These are phyloP conservation scores for Peromyscus leucopus DNA, from an alignment of 2,113 vertebrate species.

Conservation along the genomic window DNA sequence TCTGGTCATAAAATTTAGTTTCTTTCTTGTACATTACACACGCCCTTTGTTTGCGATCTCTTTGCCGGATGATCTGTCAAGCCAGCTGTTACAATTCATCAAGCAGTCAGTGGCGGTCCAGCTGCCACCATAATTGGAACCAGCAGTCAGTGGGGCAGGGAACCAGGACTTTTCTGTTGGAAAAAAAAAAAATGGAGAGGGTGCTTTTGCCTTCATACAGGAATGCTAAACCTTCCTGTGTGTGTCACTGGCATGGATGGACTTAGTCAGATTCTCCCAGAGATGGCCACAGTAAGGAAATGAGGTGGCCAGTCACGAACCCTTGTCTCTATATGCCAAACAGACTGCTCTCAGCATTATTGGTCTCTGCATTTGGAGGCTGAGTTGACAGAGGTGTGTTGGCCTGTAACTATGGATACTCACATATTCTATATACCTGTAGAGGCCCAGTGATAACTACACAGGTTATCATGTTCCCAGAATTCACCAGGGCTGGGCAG, in stretches of 20 bases:
- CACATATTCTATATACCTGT: not conserved
- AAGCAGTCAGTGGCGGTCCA: not conserved
- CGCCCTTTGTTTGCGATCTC: slow-evolving; percentile 19
- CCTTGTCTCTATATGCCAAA: not conserved
- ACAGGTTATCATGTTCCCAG: not conserved
- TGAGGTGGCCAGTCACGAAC: too few species aligned
- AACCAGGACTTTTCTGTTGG: not conserved
- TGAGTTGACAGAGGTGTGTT: not conserved
- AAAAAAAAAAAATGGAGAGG: not conserved
- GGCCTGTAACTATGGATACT: not conserved
- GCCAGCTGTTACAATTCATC: slow-evolving; percentile 13
- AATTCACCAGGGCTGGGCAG: not conserved
- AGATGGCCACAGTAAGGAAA: not conserved
- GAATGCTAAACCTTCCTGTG: not conserved
- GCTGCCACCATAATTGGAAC: not conserved
- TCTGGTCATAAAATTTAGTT: not conserved
- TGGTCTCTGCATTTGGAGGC: not conserved
- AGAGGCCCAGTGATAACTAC: not conserved
- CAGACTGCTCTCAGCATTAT: not conserved
- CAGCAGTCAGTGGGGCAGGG: not conserved
- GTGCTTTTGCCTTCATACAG: not conserved
- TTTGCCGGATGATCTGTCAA: not conserved
- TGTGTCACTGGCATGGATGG: not conserved
- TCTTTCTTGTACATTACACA: slow-evolving; percentile 14
- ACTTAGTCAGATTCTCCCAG: not conserved